phyloP scores from a whole-genome alignment of 2,113 vertebrate species.

The Odontesthes bonariensis region DNA sequence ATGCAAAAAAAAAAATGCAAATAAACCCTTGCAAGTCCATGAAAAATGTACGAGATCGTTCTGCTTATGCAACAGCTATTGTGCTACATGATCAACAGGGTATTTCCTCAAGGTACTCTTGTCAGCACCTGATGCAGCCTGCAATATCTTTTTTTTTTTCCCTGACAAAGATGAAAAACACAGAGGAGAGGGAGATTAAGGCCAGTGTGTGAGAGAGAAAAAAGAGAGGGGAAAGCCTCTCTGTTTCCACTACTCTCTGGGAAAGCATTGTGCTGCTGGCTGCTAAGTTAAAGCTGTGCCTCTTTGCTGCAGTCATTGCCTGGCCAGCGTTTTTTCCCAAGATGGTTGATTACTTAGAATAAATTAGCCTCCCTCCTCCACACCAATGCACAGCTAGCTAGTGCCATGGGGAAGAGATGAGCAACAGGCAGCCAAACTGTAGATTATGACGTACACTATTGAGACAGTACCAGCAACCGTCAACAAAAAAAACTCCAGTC shows the following conservation, averaged over 20 bases:
- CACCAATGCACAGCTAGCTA: slow-evolving; percentile 60
- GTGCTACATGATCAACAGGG: slow-evolving; percentile 64
- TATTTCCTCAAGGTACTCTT: slow-evolving; percentile 58
- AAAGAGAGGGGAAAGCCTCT: slow-evolving; percentile 56
- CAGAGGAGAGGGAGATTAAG: slow-evolving; percentile 30
- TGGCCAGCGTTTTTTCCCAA: slow-evolving; percentile 75
- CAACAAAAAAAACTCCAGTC: slow-evolving; percentile 32
- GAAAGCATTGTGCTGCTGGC: slow-evolving; percentile 54
- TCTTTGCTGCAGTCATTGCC: slow-evolving; percentile 59
- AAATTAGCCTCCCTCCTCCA: slow-evolving; percentile 79
- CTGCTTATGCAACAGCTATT: slow-evolving; percentile 70
- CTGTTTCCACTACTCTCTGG: slow-evolving; percentile 45
- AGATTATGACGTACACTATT: slow-evolving; percentile 27
- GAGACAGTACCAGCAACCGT: slow-evolving; percentile 33
- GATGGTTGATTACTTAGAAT: slow-evolving; percentile 81
- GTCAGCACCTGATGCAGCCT: slow-evolving; percentile 69
- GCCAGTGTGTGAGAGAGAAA: slow-evolving; percentile 9
- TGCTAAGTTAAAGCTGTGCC: slow-evolving; percentile 59
- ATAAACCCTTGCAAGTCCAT: slow-evolving; percentile 50
- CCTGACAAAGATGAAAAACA: slow-evolving; percentile 51
- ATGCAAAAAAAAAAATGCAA: slow-evolving; percentile 18
- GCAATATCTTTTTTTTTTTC: slow-evolving; percentile 24
- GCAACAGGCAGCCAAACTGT: slow-evolving; percentile 74
- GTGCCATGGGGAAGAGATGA: slow-evolving; percentile 56
- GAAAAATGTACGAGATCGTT: slow-evolving; percentile 66